Evolutionary conservation across 2,113 vertebrate species (phyloP), one percentile per base, ranked within the genome.

Genomic region (Leptosomus discolor): DNA sequence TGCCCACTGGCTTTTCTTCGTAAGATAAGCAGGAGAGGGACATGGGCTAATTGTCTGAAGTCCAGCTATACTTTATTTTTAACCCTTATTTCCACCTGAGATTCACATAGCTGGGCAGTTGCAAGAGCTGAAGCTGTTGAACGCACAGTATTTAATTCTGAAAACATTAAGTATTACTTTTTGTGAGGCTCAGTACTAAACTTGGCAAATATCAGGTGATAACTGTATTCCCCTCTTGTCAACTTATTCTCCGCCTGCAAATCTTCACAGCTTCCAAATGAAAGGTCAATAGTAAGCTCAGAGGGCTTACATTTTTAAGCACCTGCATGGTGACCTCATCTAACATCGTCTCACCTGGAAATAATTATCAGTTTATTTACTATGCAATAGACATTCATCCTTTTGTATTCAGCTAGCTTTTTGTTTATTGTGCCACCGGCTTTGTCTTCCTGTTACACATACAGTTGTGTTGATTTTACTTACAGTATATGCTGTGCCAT

Each of bases 301-400:
- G 97, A 97, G 93, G 96, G 94, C 95, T 97, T 97, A 95, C 80
- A 30, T 94, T 97, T 96, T 95, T 70, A 77, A 97, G 97, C 98
- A 98, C 97, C 98, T 97, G 89, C 94, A 94, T 67, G 97, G 97
- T 98, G 97, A 97, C 96, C 94, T 97, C 96, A 94, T 96, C 94
- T 97, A 84, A 94, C 97, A 96, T 97, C 95, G 95, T 98, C 97
- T 97, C 97, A 97, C 98, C 93, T 92, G 95, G 97, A 98, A 97
- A 97, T 80, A 94, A 93, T 96, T 98, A 98, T 98, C 96, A 98
- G 97, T 99, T 99, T 97, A 98, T 99, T 99, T 99, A 99, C 99
- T 99, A 99, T 99, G 99, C 99, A 99, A 99, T 98, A 98, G 98
- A 98, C 98, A 98, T 98, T 97, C 96, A 96, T 98, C 96, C 93